phyloP scores from a whole-genome alignment of 2,888 invertebrate species.

The Poecilus cupreus region DNA sequence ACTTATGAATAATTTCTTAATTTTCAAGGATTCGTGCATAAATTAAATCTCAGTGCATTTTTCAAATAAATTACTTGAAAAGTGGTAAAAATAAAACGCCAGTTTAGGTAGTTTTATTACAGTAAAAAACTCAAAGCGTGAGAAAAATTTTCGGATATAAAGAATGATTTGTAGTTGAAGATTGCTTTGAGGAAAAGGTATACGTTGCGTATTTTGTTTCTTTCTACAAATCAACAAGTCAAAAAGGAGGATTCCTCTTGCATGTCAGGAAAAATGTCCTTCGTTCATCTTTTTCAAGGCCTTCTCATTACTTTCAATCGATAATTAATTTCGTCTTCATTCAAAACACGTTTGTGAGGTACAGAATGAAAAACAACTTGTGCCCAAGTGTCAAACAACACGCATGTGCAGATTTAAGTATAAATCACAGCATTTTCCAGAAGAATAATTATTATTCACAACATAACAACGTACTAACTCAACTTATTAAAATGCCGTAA shows the following conservation, averaged over 20 bases:
- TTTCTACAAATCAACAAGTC: background rate
- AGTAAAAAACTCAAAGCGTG: background rate
- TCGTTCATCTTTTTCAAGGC: slow-evolving; percentile 17
- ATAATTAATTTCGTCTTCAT: slow-evolving; percentile 42
- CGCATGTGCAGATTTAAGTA: background rate
- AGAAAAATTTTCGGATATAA: background rate
- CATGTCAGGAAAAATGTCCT: background rate
- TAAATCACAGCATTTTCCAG: slow-evolving; percentile 31
- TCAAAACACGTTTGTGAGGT: slow-evolving; percentile 45
- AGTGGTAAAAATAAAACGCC: slow-evolving; percentile 27
- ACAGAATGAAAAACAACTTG: slow-evolving; percentile 28
- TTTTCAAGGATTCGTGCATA: slow-evolving; percentile 53
- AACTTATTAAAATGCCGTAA: slow-evolving; percentile 36
- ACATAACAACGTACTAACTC: slow-evolving; percentile 1
- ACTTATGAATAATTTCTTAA: slow-evolving; percentile 55
- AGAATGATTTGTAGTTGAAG: background rate
- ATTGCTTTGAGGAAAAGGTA: no score
- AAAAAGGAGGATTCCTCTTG: no score
- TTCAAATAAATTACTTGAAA: slow-evolving; percentile 37
- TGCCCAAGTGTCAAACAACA: slow-evolving; percentile 23
- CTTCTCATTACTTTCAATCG: slow-evolving; percentile 35
- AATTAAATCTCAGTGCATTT: slow-evolving; percentile 23
- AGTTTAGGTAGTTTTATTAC: slow-evolving; percentile 1
- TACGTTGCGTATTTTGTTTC: background rate
- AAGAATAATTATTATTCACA: slow-evolving; percentile 32